phyloP scores from a whole-genome alignment of 2,888 invertebrate genomes.

The Conus canariensis region DNA sequence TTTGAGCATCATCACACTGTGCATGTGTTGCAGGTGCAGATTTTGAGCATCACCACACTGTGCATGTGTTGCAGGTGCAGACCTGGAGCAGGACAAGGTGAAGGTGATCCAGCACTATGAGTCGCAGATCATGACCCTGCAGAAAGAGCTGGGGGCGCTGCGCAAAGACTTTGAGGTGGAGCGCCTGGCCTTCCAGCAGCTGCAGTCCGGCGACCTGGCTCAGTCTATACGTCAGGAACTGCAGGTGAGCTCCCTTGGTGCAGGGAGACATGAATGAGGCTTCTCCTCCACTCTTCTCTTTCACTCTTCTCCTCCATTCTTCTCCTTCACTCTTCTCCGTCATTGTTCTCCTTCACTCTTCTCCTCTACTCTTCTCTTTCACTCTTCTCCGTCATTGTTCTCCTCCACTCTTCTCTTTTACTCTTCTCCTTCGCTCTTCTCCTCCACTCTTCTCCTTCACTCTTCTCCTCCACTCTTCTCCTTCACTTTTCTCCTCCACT shows the following conservation, averaged over 20 bases:
- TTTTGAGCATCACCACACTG: constrained; percentile 49
- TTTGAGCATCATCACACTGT: no score
- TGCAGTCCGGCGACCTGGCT: constrained; percentile 31
- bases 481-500: no score
- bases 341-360: no score
- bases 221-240: constrained; percentile 51
- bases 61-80: neutral
- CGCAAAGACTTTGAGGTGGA: constrained; percentile 58
- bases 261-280: no score
- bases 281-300: constrained; percentile 20
- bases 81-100: constrained; percentile 63
- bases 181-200: constrained; percentile 36
- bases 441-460: constrained; percentile 21
- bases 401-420: neutral
- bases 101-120: constrained; percentile 64
- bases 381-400: neutral
- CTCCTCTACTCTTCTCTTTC: neutral
- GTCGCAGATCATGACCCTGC: constrained; percentile 56
- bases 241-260: constrained; percentile 15
- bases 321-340: no score
- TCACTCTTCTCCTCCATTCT: neutral
- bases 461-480: no score
- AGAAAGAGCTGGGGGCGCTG: constrained; percentile 30
- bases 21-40: neutral
- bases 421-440: no score